Base-by-base conservation (phyloP, 2,113 vertebrate species). In the Rhagologus leucostigma region DNA sequence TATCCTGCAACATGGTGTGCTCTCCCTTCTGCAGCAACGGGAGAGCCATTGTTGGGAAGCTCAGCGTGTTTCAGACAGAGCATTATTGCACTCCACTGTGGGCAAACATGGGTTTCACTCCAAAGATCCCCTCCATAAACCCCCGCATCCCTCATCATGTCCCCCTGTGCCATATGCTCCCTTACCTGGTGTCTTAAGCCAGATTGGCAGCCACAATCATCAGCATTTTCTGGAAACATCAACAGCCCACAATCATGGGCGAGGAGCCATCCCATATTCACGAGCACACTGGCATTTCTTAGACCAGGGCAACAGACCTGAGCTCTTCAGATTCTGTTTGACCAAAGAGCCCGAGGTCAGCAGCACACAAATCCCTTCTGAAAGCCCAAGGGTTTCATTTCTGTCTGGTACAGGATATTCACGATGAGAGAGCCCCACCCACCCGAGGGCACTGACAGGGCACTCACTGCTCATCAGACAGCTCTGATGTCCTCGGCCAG, bases 61-160 rank as follows among this genome's bases (percentile, higher is more conserved):
- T 59, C 49, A 12, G 69, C 22, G 0, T 41, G 60, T 44, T 22
- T 76, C 44, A 21, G 35, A 11, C 21, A 16, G 37, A 23, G 37
- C 12, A 46, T 62, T 57, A 0, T 0, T 29, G 65, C 18, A 2
- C 41, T 18, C 26, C 37, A 35, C 41, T 37, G 6, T 2, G 49
- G 53, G 82, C n/a, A 39, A 78, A 44, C 35, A 15, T 0, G 3
- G 53, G 2, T 73, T 65, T 62, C 52, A 7, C 33, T n/a, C 42
- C 70, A 21, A 26, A 76, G n/a, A 20, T 32, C 29, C 44, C 21
- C 9, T 33, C 53, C 16, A 8, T 15, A 33, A 69, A 52, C 3
- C 30, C 29, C 41, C 3, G 4, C 62, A 65, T 71, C 18, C 56
- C 41, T 53, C 49, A 3, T 30, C 42, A 13, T 24, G 56, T 52